These are phyloP conservation scores for Invenusta paracnida DNA, from an alignment of 2,888 invertebrate species.

Conservation along the genomic window DNA sequence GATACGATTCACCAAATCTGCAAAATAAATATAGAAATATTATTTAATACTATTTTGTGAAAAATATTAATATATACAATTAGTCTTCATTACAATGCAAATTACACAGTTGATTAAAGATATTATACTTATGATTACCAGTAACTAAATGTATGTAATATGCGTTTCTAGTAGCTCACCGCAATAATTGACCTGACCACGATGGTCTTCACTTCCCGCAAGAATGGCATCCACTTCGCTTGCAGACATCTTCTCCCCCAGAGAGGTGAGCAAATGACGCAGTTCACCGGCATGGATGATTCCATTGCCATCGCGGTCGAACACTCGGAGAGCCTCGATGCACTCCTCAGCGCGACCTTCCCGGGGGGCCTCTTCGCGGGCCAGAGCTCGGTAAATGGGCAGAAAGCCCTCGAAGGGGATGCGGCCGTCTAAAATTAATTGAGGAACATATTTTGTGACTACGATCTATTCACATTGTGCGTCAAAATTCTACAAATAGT, in stretches of 20 bases:
- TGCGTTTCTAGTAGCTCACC: too few relatives aligned
- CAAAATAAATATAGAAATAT: too few relatives aligned
- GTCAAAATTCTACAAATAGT: too few relatives aligned
- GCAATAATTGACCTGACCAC: neutral
- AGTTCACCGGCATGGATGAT: neutral
- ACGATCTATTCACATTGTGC: too few relatives aligned
- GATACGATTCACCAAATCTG: too few relatives aligned
- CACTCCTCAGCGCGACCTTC: neutral
- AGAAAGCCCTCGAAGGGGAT: neutral
- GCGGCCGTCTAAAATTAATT: neutral
- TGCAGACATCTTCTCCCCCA: neutral
- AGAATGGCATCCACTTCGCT: neutral
- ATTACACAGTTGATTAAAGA: too few relatives aligned
- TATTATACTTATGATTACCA: too few relatives aligned
- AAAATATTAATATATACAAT: too few relatives aligned
- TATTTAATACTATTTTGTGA: too few relatives aligned
- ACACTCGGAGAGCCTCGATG: neutral
- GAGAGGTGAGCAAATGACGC: neutral
- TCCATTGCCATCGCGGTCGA: neutral
- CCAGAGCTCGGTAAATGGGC: neutral
- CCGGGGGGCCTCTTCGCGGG: neutral
- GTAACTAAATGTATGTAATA: too few relatives aligned
- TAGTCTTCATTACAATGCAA: too few relatives aligned
- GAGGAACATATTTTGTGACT: too few relatives aligned
- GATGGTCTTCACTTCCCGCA: neutral